Conservation (phyloP, 2,888 invertebrate species). For the Hypselothyrea guttata region DNA sequence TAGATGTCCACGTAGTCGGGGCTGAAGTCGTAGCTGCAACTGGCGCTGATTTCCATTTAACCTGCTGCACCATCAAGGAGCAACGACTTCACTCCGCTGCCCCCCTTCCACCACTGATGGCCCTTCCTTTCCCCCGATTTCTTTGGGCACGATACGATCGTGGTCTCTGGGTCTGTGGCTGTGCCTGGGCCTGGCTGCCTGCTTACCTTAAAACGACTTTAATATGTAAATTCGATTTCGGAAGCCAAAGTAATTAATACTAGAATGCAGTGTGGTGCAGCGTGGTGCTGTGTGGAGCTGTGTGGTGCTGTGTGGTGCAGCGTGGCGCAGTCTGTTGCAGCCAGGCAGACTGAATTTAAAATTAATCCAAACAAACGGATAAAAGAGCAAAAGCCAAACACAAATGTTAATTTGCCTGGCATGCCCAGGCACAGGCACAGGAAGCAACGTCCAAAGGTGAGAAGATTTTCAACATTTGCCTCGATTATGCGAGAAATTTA, state of each 20-base stretch:
- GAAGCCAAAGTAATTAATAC: slow-evolving; percentile 83
- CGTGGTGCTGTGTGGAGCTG: slow-evolving; percentile 49
- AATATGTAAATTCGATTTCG: slow-evolving; percentile 82
- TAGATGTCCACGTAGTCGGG: slow-evolving; percentile 48
- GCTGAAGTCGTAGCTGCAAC: slow-evolving; percentile 31
- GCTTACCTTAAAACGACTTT: slow-evolving; percentile 75
- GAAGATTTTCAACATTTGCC: slow-evolving; percentile 77
- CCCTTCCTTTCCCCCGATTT: slow-evolving; percentile 44
- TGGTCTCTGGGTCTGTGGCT: slow-evolving; percentile 20
- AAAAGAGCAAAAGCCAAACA: slow-evolving; percentile 75
- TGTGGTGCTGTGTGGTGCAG: slow-evolving; percentile 41
- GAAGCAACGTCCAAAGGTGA: slow-evolving; percentile 75
- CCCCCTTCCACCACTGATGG: no score
- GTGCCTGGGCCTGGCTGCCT: slow-evolving; percentile 25
- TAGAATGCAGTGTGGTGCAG: slow-evolving; percentile 65
- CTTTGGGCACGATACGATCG: slow-evolving; percentile 73
- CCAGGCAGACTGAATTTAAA: slow-evolving; percentile 72
- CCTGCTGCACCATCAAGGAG: slow-evolving; percentile 65
- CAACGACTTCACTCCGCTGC: slow-evolving; percentile 53
- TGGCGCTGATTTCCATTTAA: slow-evolving; percentile 76
- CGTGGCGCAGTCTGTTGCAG: slow-evolving; percentile 9
- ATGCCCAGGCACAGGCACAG: slow-evolving; percentile 40
- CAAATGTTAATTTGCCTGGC: slow-evolving; percentile 70
- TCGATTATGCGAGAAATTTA: slow-evolving; percentile 81
- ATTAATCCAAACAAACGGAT: slow-evolving; percentile 80